Percentiles rank a stretch among this genome's conserved stretches.
These are phyloP conservation scores for Umimayanthus chanpuru DNA, from an alignment of 92 coral and sea anemone species.

Conservation along the genomic window DNA sequence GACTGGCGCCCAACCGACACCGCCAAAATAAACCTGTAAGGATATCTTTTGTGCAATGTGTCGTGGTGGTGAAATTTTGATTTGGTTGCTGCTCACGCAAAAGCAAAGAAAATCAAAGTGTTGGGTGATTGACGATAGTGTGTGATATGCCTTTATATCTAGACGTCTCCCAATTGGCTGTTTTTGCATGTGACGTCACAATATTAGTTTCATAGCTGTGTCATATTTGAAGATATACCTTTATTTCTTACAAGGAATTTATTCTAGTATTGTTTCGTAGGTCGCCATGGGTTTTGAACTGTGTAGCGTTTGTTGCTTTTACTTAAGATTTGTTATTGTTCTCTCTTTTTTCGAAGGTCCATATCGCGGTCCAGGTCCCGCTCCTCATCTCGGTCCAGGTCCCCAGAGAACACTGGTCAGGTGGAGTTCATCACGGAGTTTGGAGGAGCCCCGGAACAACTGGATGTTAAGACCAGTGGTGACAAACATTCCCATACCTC, in stretches of 20 bases:
- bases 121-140: neutral
- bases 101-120: neutral
- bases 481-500: constrained; percentile 46
- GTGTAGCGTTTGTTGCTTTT: neutral
- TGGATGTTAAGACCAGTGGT: constrained; percentile 41
- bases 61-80: neutral
- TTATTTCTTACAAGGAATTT: too few relatives aligned
- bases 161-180: too few relatives aligned
- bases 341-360: constrained; percentile 15
- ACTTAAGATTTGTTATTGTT: neutral
- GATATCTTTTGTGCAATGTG: too few relatives aligned
- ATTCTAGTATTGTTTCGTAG: too few relatives aligned
- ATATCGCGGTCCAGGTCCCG: constrained; percentile 37
- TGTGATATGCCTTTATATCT: neutral
- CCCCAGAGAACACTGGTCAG: constrained; percentile 36
- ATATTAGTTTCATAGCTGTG: too few relatives aligned
- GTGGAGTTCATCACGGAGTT: constrained; percentile 49
- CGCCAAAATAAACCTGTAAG: too few relatives aligned
- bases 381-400: constrained; percentile 34
- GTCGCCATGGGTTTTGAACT: too few relatives aligned
- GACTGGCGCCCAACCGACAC: too few relatives aligned
- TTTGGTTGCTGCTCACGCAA: neutral
- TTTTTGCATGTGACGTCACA: too few relatives aligned
- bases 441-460: constrained; percentile 18
- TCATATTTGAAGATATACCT: too few relatives aligned